Evolutionary conservation across 2,113 vertebrate genomes (phyloP), one percentile per base, ranked within the genome.

Genomic region (Stictonetta naevosa): DNA sequence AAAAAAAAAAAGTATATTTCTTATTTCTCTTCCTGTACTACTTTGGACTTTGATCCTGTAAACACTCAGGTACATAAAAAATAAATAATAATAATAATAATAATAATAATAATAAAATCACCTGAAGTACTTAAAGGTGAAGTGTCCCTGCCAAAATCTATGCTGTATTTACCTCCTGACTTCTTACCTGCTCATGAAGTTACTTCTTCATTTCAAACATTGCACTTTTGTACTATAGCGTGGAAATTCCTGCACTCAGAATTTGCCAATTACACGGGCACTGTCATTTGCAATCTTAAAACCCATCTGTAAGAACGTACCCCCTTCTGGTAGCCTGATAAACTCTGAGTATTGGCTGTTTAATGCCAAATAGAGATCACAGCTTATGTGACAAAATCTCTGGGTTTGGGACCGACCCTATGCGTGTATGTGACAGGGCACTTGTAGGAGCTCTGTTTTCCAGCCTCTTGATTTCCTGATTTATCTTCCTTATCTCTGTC

Each of bases 31-130:
- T 83, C 53, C 92, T 56, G 26, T 55, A 60, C 64, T 71, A 59
- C 63, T 96, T 88, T 38, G 77, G 73, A 80, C 52, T 83, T 95
- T 60, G 68, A 90, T 95, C 82, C 59, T 83, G 59, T 71, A 72
- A 80, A 72, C 64, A 75, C 8, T 38, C 11, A 38, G 7, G 19
- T 11, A 59, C 60, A 52, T 56, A 72, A 86, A 59, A 58, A 83
- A 44, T 4, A 2, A 4, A 8, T 48, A 60, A 33, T 14, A 44
- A 44, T 17, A 44, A 44, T 44, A 44, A 44, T 44, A 48, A 48
- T 21, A 21, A 48, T 17, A 44, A 44, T 44, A 44, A 44, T 44
- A 48, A 48, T 21, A 21, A 48, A 52, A 64, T 18, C 48, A 62
- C 72, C 58, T 67, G 12, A 29, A 63, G 16, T 34, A 58, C 15